These are phyloP conservation scores for Amia ocellicauda DNA, from an alignment of 2,113 vertebrate species.

Conservation along the genomic window DNA sequence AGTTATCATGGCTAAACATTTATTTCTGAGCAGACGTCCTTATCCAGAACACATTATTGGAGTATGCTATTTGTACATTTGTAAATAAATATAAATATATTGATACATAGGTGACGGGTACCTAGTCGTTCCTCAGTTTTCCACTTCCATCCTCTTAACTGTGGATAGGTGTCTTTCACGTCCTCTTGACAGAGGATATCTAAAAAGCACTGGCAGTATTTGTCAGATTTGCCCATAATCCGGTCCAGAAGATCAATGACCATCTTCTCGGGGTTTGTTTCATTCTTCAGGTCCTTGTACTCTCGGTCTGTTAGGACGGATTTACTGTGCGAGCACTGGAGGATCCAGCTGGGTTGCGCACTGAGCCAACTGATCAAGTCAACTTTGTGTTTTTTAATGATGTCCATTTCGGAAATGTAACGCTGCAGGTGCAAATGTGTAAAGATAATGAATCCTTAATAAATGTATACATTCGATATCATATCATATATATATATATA, in stretches of 20 bases:
- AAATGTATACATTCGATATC: neutral
- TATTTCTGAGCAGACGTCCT: too few relatives aligned
- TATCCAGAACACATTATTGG: too few relatives aligned
- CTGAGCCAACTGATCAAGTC: constrained; percentile 25
- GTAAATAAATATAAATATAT: too few relatives aligned
- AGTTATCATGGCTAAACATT: too few relatives aligned
- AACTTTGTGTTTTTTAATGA: constrained; percentile 14
- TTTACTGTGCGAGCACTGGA: constrained; percentile 23
- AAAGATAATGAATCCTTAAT: neutral
- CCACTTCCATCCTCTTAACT: constrained; percentile 18
- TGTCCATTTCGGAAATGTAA: neutral
- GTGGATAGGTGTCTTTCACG: constrained; percentile 22
- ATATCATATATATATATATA: too few relatives aligned
- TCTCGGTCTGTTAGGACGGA: constrained; percentile 11
- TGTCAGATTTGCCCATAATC: constrained; percentile 5
- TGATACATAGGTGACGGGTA: neutral
- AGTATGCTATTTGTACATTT: too few relatives aligned
- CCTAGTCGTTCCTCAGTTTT: neutral
- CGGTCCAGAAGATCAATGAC: constrained; percentile 20
- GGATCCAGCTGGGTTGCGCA: neutral
- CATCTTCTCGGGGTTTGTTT: accelerated
- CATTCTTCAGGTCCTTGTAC: constrained; percentile 14
- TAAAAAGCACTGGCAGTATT: constrained; percentile 13
- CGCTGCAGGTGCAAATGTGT: too few relatives aligned
- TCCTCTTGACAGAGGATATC: constrained; percentile 9